Evolutionary conservation across 2,113 vertebrate species (phyloP), one percentile per base, ranked within the genome.

Genomic region (Planiliza haematocheilus): DNA sequence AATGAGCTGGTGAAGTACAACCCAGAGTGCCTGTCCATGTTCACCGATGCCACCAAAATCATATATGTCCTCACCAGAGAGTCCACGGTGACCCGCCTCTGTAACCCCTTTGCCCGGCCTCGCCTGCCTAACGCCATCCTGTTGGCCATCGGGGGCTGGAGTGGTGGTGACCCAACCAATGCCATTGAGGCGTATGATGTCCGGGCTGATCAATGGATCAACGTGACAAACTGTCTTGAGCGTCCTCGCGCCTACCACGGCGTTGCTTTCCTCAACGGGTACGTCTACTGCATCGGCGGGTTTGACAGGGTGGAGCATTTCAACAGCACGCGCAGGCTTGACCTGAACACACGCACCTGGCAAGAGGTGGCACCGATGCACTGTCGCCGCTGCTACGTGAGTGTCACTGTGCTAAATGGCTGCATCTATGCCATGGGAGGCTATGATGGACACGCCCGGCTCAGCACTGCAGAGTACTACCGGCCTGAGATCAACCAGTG

Each of bases 351-450:
- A 0, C 45, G 0, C 53, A 53, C 56, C 7, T 91, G 87, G 85
- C 51, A 61, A 0, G 79, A 85, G 39, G 57, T 41, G 14, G 46
- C 69, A 0, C 63, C 87, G 2, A 91, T 89, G 87, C 1, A 78
- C 69, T 48, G 0, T 12, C 34, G 62, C 30, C 81, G 89, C 38
- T 77, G 83, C 62, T 87, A 77, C 2, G 83, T 87, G 11, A 86
- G 85, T 0, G 83, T 82, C 0, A 79, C 85, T 0, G 69, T 77
- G 52, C 46, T 88, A 2, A 43, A 78, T 0, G 77, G 73, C 2
- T 60, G 7, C 48, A 87, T 90, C 34, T 90, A 85, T 9, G 86
- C 84, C 30, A 10, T 87, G 10, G 89, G 85, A 51, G 89, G 89
- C 34, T 53, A 21, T 2, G 41, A 83, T 0, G 74, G 86, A 5